Base-by-base conservation (phyloP, 2,888 invertebrate species). In the Agrotis clavis region DNA sequence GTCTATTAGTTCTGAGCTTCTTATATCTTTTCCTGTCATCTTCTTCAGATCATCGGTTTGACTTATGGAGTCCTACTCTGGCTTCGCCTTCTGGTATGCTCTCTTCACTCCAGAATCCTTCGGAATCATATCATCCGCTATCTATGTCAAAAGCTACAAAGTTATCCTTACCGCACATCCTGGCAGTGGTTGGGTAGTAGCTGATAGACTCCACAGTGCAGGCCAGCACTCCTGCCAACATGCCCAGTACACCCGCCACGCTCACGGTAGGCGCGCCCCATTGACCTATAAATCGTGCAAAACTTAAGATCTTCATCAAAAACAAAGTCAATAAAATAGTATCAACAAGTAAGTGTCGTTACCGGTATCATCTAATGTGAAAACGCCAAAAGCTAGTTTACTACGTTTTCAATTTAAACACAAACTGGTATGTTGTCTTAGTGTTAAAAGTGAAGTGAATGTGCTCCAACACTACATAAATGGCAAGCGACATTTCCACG, bases 111-210 rank as follows among this genome's bases (percentile, higher is more conserved):
- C 13, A 57, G 30, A 35, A n/a, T 2, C 13, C 0, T 1, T 18
- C 7, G 9, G 2, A n/a, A n/a, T n/a, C n/a, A n/a, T 1, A 2
- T 11, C 5, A n/a, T 0, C 13, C 1, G 5, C 57, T 0, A 13
- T 35, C 1, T 2, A 30, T 13, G 7, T 9, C 4, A 13, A 57
- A 35, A 4, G 13, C 11, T 0, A n/a, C 13, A 35, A 35, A n/a
- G 5, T 6, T 14, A 13, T 35, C 6, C 57, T 35, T 57, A 57
- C 57, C 97, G 81, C 98, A 97, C 98, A 98, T 98, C 90, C 97
- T 97, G 0, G 99, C 98, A 1, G 98, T 98, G n/a, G 98, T 98
- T 67, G 98, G 98, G 93, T 99, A 99, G 91, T 99, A 99, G 87
- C 98, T 98, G 75, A 99, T 97, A 6, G 98, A 98, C 92, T 98